Conservation (phyloP, 2,113 vertebrate genomes). For the Anoura caudifer region DNA sequence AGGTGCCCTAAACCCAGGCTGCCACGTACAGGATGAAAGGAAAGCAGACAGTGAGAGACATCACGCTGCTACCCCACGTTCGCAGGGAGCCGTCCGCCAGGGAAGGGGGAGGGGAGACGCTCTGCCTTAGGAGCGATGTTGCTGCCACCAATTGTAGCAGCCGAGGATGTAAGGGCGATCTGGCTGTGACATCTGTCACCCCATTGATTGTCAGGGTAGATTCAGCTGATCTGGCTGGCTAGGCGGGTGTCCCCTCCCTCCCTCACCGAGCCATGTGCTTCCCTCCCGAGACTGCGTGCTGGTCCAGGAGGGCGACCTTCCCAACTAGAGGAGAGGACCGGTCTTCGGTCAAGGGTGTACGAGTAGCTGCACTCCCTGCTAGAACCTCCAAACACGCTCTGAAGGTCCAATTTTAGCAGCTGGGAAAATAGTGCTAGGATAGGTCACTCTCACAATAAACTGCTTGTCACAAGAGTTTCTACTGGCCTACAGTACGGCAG, state of each 20-base stretch:
- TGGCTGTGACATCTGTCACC: too few relatives aligned
- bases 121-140: neutral
- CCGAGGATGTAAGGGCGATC: too few relatives aligned
- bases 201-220: too few relatives aligned
- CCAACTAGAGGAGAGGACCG: too few relatives aligned
- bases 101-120: accelerated
- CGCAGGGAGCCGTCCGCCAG: neutral
- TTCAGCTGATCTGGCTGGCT: too few relatives aligned
- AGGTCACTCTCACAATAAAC: neutral
- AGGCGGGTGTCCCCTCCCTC: too few relatives aligned
- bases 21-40: neutral
- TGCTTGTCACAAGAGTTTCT: neutral
- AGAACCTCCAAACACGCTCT: too few relatives aligned
- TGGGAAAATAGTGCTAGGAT: neutral
- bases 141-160: neutral
- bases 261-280: too few relatives aligned
- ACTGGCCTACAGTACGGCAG: neutral
- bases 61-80: accelerated
- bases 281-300: too few relatives aligned
- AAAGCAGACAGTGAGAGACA: neutral
- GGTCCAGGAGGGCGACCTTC: too few relatives aligned
- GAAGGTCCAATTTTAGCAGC: neutral
- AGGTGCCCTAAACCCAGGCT: neutral
- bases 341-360: too few relatives aligned
- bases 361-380: too few relatives aligned